Evolutionary conservation across 1,140 invertebrate species (phyloP).

Genomic region (Aphaenogaster rudis): DNA sequence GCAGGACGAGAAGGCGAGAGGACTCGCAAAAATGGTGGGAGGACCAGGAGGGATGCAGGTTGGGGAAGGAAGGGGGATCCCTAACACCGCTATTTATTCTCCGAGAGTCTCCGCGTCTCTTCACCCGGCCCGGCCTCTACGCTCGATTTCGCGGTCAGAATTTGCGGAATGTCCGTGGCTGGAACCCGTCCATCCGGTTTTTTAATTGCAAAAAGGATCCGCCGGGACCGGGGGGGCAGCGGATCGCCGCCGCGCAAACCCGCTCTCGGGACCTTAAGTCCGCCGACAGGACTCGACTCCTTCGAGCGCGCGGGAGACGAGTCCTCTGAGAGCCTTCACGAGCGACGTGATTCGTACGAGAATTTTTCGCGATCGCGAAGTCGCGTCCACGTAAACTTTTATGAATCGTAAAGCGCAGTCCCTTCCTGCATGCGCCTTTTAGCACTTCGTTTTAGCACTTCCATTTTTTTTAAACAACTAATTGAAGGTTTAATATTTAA

Average conservation of each 20-base stretch:
- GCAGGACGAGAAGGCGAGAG: slow-evolving; percentile 26
- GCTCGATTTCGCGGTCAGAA: slow-evolving; percentile 84
- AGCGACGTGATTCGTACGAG: slow-evolving; percentile 9
- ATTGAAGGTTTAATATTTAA: background rate
- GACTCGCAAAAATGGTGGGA: slow-evolving; percentile 39
- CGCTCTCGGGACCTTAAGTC: slow-evolving; percentile 63
- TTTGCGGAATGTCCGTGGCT: slow-evolving; percentile 85
- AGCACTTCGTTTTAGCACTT: background rate
- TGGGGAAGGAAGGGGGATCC: slow-evolving; percentile 43
- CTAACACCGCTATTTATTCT: slow-evolving; percentile 79
- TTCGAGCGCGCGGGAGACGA: slow-evolving; percentile 59
- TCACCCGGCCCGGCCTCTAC: slow-evolving; percentile 50
- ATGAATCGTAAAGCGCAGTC: background rate
- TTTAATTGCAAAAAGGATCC: slow-evolving; percentile 87
- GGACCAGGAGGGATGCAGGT: slow-evolving; percentile 41
- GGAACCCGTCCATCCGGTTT: slow-evolving; percentile 86
- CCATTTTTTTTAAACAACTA: background rate
- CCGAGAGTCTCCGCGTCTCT: slow-evolving; percentile 61
- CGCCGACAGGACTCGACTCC: slow-evolving; percentile 66
- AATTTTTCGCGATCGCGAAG: slow-evolving; percentile 11
- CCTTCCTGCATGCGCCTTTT: background rate
- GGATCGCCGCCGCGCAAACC: slow-evolving; percentile 61
- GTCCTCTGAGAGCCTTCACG: slow-evolving; percentile 7
- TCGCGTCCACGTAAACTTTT: slow-evolving; percentile 2
- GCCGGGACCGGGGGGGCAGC: slow-evolving; percentile 69